phyloP scores from a whole-genome alignment of 2,113 vertebrate genomes.

The Lanius collurio region DNA sequence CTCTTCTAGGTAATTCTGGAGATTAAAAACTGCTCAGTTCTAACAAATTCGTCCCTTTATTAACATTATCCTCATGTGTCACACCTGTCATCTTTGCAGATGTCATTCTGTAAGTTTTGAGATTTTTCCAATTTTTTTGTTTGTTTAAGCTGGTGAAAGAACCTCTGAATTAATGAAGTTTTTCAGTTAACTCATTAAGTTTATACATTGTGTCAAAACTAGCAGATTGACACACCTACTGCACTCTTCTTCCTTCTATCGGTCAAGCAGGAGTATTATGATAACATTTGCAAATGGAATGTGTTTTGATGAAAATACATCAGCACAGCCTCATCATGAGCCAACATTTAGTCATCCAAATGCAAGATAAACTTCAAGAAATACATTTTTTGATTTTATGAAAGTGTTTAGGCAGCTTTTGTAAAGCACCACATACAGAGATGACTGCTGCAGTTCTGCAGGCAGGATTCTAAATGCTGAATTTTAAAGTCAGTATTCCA shows the following conservation, averaged over 20 bases:
- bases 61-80: not conserved
- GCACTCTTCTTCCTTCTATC: not conserved
- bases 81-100: not conserved
- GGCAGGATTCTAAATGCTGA: not conserved
- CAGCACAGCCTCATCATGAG: slow-evolving; percentile 4
- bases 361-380: not conserved
- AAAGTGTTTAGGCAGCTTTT: slow-evolving; percentile 19
- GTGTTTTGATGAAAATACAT: slow-evolving; percentile 49
- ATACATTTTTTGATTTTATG: slow-evolving; percentile 13
- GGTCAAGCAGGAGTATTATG: not conserved
- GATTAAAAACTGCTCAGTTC: not conserved
- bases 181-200: not conserved
- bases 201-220: not conserved
- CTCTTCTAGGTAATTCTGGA: not conserved
- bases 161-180: not conserved
- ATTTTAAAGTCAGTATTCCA: slow-evolving; percentile 10
- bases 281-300: not conserved
- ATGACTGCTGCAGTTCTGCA: not conserved
- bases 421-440: not conserved
- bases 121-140: not conserved
- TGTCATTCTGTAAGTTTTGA: not conserved
- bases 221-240: not conserved
- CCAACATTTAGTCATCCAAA: not conserved
- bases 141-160: not conserved
- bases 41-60: not conserved